Evolutionary conservation across 2,113 vertebrate species (phyloP).

Genomic region (Athene cunicularia): DNA sequence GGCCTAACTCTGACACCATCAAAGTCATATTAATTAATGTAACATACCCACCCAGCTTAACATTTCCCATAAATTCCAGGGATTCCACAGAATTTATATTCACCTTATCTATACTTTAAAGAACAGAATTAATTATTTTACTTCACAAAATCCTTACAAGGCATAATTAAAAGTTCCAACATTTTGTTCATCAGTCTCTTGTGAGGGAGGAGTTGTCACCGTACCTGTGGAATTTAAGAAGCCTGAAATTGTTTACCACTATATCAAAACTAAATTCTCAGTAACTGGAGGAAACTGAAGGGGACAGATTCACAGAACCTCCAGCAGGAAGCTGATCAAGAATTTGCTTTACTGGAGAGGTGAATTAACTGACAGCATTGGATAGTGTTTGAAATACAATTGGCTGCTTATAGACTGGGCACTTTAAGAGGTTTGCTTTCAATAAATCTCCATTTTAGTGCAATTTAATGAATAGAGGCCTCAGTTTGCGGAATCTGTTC

Average conservation of each 20-base stretch:
- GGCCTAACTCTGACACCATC: background rate
- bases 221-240: background rate
- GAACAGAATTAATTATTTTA: background rate
- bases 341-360: background rate
- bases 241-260: background rate
- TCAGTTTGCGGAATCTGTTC: background rate
- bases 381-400: background rate
- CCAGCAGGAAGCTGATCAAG: background rate
- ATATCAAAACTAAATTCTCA: background rate
- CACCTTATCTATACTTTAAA: background rate
- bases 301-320: background rate
- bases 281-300: background rate
- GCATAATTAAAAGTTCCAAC: background rate
- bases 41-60: background rate
- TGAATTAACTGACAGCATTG: background rate
- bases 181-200: background rate
- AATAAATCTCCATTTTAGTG: background rate
- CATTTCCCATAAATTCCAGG: background rate
- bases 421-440: background rate
- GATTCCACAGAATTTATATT: background rate
- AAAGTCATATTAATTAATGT: background rate
- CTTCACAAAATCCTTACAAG: background rate
- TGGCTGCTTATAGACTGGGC: background rate
- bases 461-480: background rate
- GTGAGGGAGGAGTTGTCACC: background rate